A percentile compares a stretch with the other conserved stretches of the same genome.
Evolutionary conservation across 2,797 vertebrate species (phyloP).

Genomic region (Coregonus suidteri): DNA sequence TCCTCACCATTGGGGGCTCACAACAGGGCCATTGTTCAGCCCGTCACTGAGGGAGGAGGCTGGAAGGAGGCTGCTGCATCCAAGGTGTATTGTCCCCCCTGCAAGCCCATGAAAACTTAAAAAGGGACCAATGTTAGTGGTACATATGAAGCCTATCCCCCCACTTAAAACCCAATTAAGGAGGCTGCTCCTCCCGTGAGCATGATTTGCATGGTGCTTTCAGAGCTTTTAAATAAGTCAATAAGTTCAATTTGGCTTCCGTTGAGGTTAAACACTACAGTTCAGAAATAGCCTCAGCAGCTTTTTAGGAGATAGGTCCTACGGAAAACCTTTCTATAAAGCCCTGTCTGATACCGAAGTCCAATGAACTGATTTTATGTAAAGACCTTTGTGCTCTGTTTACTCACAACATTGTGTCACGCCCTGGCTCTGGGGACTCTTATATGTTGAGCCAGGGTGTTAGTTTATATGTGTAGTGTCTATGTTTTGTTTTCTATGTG

Average conservation of each 20-base stretch:
- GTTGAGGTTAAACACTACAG: slow-evolving; percentile 41
- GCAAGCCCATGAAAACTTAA: slow-evolving; percentile 58
- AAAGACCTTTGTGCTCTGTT: neutral
- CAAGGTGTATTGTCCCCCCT: slow-evolving; percentile 66
- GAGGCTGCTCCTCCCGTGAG: slow-evolving; percentile 54
- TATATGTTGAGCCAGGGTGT: too few relatives aligned
- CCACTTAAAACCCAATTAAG: slow-evolving; percentile 65
- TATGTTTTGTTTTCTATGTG: too few relatives aligned
- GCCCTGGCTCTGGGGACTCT: too few relatives aligned
- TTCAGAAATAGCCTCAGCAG: slow-evolving; percentile 40
- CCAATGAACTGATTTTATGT: slow-evolving; percentile 34
- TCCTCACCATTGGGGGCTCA: slow-evolving; percentile 68
- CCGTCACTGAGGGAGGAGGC: slow-evolving; percentile 52
- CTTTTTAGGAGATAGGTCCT: slow-evolving; percentile 27
- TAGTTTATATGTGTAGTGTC: too few relatives aligned
- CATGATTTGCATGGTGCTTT: slow-evolving; percentile 49
- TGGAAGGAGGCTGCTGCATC: slow-evolving; percentile 58
- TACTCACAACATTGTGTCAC: too few relatives aligned
- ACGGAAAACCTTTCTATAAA: slow-evolving; percentile 29
- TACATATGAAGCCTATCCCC: slow-evolving; percentile 30
- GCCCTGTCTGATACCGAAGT: slow-evolving; percentile 28
- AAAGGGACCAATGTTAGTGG: slow-evolving; percentile 34
- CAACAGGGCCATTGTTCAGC: slow-evolving; percentile 78
- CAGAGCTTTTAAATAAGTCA: slow-evolving; percentile 46
- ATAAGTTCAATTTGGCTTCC: slow-evolving; percentile 42